phyloP scores from a whole-genome alignment of 2,888 invertebrate species.

The Encarsia formosa region DNA sequence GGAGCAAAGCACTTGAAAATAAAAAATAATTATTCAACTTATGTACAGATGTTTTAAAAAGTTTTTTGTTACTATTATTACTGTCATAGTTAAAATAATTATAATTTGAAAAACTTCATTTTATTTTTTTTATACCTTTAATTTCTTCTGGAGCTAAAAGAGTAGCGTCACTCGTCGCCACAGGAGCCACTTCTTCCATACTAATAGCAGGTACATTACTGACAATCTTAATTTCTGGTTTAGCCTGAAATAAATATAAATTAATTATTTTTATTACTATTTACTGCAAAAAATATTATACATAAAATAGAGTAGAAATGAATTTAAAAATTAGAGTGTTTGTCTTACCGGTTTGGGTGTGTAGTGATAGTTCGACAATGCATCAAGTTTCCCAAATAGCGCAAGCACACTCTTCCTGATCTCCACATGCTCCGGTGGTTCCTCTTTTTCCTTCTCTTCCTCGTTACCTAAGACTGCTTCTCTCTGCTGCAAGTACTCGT shows the following conservation, averaged over 20 bases:
- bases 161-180: constrained; percentile 78
- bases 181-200: constrained; percentile 95
- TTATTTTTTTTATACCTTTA: too few species aligned
- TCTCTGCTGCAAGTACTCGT: constrained; percentile 71
- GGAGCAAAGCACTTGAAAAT: too few species aligned
- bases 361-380: constrained; percentile 89
- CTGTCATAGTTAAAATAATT: too few species aligned
- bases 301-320: not conserved
- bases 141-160: constrained; percentile 92
- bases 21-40: too few species aligned
- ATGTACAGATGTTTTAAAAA: too few species aligned
- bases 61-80: too few species aligned
- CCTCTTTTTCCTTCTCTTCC: constrained; percentile 58
- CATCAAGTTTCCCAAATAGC: constrained; percentile 83
- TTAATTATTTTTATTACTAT: constrained; percentile 1
- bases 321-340: not conserved
- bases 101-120: not conserved
- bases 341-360: constrained; percentile 74
- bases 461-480: constrained; percentile 57
- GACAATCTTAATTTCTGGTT: constrained; percentile 85
- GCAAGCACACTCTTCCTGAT: constrained; percentile 70
- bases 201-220: constrained; percentile 85
- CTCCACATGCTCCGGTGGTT: constrained; percentile 73
- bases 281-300: constrained; percentile 6
- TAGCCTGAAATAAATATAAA: constrained; percentile 54